phyloP scores from a whole-genome alignment of 2,113 vertebrate species.

The Notarius quadriscutis region DNA sequence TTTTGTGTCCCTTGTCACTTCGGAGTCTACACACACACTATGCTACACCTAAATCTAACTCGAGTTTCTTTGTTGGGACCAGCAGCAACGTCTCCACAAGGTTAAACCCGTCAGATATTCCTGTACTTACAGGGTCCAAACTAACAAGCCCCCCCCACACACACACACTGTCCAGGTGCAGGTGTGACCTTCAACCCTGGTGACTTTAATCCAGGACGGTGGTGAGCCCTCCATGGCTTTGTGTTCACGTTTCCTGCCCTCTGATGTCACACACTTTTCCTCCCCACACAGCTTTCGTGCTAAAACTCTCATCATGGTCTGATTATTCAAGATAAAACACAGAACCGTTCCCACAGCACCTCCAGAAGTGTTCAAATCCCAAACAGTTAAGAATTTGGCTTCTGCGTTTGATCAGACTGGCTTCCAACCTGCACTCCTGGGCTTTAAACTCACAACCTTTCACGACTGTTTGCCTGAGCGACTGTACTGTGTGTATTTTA shows the following conservation, averaged over 20 bases:
- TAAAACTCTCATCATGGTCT: not conserved
- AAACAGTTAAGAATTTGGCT: too few species aligned
- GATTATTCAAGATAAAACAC: not conserved
- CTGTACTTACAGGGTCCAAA: not conserved
- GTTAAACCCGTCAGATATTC: not conserved
- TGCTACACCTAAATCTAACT: not conserved
- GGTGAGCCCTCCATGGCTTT: not conserved
- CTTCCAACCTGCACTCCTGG: too few species aligned
- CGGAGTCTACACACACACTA: not conserved
- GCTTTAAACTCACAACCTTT: not conserved
- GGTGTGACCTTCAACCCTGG: slow-evolving; percentile 18
- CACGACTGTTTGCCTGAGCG: too few species aligned
- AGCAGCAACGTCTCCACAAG: not conserved
- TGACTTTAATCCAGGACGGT: slow-evolving; percentile 29
- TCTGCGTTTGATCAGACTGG: too few species aligned
- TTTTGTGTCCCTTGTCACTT: not conserved
- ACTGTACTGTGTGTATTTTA: too few species aligned
- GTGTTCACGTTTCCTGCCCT: slow-evolving; percentile 21
- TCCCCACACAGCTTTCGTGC: slow-evolving; percentile 1
- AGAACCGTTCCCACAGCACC: not conserved
- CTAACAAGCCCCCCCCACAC: not conserved
- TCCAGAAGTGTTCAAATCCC: not conserved
- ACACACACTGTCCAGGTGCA: slow-evolving; percentile 19
- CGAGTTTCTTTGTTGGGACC: not conserved
- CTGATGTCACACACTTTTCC: not conserved